phyloP scores from a whole-genome alignment of 2,797 vertebrate species.

The Acipenser transmontanus region DNA sequence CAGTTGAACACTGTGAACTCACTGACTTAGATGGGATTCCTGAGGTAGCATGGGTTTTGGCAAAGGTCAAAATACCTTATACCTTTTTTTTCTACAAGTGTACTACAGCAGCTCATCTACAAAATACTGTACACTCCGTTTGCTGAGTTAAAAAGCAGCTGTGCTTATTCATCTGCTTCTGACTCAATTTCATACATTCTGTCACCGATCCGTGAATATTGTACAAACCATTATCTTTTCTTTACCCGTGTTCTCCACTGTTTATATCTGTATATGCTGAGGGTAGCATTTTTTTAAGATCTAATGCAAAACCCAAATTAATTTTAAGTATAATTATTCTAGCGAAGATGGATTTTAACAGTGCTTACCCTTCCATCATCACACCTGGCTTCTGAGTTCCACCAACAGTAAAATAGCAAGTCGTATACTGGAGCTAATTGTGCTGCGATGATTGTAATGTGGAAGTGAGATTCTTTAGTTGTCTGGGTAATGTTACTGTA shows the following conservation, averaged over 20 bases:
- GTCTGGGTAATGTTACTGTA: no score
- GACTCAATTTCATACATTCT: background rate
- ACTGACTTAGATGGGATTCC: background rate
- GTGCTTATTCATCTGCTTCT: background rate
- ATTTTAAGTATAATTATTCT: no score
- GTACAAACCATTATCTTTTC: background rate
- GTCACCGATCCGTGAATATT: background rate
- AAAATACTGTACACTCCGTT: background rate
- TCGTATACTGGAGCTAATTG: no score
- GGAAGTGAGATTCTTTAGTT: no score
- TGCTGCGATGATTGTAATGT: no score
- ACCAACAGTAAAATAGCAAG: no score
- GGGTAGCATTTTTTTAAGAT: no score
- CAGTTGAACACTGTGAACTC: conserved; percentile 15
- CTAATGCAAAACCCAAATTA: no score
- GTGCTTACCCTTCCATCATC: no score
- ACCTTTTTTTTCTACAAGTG: conserved; percentile 21
- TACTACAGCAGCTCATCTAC: background rate
- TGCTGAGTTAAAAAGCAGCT: background rate
- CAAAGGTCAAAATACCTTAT: conserved; percentile 30
- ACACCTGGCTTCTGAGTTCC: no score
- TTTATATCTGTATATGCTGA: background rate
- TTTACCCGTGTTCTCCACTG: background rate
- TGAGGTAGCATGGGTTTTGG: conserved; percentile 21
- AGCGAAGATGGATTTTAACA: no score